These are phyloP conservation scores for Mimachlamys varia DNA, from an alignment of 2,888 invertebrate genomes.

Conservation along the genomic window DNA sequence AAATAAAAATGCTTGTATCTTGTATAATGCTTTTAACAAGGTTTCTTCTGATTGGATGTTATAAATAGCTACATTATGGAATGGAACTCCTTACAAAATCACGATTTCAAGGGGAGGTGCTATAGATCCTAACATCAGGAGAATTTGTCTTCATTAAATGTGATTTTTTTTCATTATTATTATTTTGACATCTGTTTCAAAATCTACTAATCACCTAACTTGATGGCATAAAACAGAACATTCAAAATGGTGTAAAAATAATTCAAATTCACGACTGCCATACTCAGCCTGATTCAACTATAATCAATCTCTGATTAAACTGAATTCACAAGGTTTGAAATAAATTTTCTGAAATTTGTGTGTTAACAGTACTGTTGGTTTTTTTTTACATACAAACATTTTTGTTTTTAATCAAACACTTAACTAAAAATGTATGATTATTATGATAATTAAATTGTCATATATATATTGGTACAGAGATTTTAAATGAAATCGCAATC, in stretches of 20 bases:
- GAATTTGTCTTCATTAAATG: not conserved
- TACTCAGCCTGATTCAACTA: not conserved
- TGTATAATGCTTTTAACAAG: too few species aligned
- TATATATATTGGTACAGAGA: too few species aligned
- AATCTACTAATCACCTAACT: not conserved
- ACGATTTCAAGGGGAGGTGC: not conserved
- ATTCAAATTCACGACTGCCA: not conserved
- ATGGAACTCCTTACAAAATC: not conserved
- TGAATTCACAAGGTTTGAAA: too few species aligned
- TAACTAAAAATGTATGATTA: too few species aligned
- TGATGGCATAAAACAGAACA: not conserved
- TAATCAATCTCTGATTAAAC: not conserved
- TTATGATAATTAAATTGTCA: too few species aligned
- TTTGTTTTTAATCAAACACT: too few species aligned
- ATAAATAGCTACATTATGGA: not conserved
- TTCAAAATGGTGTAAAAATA: conserved; percentile 21
- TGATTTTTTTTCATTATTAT: too few species aligned
- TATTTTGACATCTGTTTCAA: not conserved
- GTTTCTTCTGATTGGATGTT: too few species aligned
- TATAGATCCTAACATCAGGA: not conserved
- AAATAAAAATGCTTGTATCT: too few species aligned
- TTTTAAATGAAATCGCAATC: not conserved
- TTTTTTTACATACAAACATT: too few species aligned
- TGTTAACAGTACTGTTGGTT: too few species aligned
- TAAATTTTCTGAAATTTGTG: too few species aligned